Evolutionary conservation across 2,797 vertebrate species (phyloP).

Genomic region (Thamnophis elegans): DNA sequence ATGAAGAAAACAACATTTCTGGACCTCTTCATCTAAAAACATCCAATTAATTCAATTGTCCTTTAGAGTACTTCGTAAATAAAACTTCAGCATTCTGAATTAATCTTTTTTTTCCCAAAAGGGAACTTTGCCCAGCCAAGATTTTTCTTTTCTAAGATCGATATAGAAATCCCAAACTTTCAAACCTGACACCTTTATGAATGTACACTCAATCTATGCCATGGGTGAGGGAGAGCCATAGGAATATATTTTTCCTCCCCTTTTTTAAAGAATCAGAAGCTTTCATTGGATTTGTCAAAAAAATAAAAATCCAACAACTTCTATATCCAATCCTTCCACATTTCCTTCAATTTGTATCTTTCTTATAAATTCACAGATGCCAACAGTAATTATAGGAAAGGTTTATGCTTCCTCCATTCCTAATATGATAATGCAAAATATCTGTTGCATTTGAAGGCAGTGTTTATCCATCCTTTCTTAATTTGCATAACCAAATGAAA

Average conservation of each 20-base stretch:
- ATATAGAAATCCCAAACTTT: not conserved
- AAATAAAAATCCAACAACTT: not conserved
- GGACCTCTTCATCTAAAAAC: constrained; percentile 6
- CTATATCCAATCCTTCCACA: constrained; percentile 9
- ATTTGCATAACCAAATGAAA: constrained; percentile 47
- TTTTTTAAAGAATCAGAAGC: not conserved
- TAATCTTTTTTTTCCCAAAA: not conserved
- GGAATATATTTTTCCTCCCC: not conserved
- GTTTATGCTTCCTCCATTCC: constrained; percentile 14
- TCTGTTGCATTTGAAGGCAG: constrained; percentile 36
- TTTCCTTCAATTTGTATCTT: constrained; percentile 32
- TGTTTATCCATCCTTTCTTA: constrained; percentile 46
- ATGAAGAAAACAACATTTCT: not conserved
- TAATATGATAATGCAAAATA: constrained; percentile 32
- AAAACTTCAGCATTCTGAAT: constrained; percentile 20
- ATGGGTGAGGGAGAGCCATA: not conserved
- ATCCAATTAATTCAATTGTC: constrained; percentile 2
- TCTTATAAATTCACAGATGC: constrained; percentile 27
- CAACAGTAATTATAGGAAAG: constrained; percentile 35
- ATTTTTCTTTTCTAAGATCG: not conserved
- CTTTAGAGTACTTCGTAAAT: constrained; percentile 16
- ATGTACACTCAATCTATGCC: constrained; percentile 5
- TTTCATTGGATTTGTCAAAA: constrained; percentile 8
- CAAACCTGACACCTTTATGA: not conserved
- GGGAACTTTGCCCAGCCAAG: not conserved